Evolutionary conservation across 2,888 invertebrate genomes (phyloP).

Genomic region (Ophion ellenae): DNA sequence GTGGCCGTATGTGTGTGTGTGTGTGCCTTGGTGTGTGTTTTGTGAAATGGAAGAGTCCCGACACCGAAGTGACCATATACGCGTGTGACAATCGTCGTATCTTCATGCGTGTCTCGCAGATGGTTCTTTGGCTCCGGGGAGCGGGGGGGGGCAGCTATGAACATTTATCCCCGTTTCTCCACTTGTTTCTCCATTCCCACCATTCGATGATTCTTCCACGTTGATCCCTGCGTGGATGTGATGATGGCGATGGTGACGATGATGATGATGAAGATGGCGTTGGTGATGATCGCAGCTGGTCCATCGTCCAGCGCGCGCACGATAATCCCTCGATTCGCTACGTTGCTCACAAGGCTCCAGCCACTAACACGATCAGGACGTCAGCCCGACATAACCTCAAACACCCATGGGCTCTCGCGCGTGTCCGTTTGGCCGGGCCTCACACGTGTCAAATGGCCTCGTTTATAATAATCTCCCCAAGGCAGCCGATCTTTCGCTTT

Average conservation of each 20-base stretch:
- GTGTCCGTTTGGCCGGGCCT: constrained; percentile 71
- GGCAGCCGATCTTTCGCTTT: constrained; percentile 80
- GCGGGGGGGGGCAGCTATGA: not conserved
- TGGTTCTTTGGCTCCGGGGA: not conserved
- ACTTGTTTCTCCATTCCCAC: not conserved
- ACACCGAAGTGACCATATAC: not conserved
- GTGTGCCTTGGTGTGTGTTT: not conserved
- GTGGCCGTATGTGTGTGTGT: not conserved
- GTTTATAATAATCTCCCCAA: constrained; percentile 73
- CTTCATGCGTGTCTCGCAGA: not conserved
- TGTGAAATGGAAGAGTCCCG: not conserved
- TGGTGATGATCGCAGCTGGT: not conserved
- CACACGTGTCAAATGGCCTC: constrained; percentile 73
- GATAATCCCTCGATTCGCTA: constrained; percentile 45
- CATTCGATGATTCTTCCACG: not conserved
- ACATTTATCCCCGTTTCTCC: not conserved
- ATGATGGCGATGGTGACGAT: not conserved
- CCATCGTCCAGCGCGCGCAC: not conserved
- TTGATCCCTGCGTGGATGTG: not conserved
- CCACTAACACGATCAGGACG: constrained; percentile 79
- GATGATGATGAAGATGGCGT: not conserved
- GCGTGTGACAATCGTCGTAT: not conserved
- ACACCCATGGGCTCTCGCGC: constrained; percentile 75
- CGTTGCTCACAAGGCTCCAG: constrained; percentile 79
- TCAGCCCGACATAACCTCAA: constrained; percentile 79